A percentile compares a stretch with the other conserved stretches of the same genome.
Evolutionary conservation across 1,140 invertebrate genomes (phyloP).

Genomic region (Helicoverpa zea): DNA sequence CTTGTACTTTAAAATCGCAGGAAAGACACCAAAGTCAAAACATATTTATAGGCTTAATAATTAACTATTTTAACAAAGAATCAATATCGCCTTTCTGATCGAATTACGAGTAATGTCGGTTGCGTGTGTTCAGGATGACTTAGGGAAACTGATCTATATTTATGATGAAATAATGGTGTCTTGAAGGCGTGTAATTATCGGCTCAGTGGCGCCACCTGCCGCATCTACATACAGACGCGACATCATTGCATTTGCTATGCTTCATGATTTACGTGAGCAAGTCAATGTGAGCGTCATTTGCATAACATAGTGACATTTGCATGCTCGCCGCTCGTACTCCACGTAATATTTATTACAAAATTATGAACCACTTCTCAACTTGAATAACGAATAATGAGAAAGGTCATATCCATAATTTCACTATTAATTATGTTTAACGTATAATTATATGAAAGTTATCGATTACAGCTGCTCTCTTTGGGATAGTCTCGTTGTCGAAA

Average conservation of each 20-base stretch:
- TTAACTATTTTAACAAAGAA: no score
- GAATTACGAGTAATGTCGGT: no score
- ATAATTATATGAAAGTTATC: background rate
- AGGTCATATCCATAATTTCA: background rate
- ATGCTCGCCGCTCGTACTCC: background rate
- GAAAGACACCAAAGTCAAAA: no score
- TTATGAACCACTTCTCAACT: background rate
- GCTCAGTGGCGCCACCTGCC: background rate
- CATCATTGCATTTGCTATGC: background rate
- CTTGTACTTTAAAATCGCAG: no score
- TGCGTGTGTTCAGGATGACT: background rate
- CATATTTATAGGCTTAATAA: no score
- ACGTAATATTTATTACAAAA: constrained; percentile 1
- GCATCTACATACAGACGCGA: background rate
- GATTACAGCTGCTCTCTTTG: background rate
- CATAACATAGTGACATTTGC: constrained; percentile 1
- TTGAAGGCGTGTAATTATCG: background rate
- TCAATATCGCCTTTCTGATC: no score
- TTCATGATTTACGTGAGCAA: no score
- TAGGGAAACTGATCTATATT: background rate
- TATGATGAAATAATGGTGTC: background rate
- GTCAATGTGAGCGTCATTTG: background rate
- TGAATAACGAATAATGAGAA: background rate
- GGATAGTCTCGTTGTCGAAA: background rate
- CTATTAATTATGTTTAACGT: background rate